These are phyloP conservation scores for Centropristis striata DNA, from an alignment of 2,113 vertebrate genomes.

Conservation along the genomic window DNA sequence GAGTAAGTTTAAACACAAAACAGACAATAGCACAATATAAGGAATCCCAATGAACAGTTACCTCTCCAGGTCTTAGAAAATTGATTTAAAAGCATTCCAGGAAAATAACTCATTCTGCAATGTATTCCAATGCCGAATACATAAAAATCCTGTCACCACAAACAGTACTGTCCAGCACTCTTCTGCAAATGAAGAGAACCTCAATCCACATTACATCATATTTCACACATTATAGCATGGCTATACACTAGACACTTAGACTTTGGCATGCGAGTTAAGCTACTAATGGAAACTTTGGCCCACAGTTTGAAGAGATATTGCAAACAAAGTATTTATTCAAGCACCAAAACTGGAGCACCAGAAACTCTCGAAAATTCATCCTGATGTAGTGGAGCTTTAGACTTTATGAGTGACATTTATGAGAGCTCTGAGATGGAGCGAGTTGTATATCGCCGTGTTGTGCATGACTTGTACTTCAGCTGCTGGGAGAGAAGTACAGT, in stretches of 20 bases:
- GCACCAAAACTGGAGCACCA: conserved; percentile 21
- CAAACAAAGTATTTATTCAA: conserved; percentile 34
- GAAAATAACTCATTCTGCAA: too few relatives aligned
- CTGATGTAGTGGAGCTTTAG: conserved; percentile 32
- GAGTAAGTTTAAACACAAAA: too few relatives aligned
- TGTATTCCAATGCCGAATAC: too few relatives aligned
- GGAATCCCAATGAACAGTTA: too few relatives aligned
- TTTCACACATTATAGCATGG: neutral
- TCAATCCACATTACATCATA: conserved; percentile 1
- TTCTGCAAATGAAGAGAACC: neutral
- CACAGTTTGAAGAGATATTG: too few relatives aligned
- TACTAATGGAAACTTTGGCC: neutral
- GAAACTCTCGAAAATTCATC: conserved; percentile 24
- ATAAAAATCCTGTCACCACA: too few relatives aligned
- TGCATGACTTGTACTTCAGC: conserved; percentile 50
- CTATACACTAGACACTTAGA: neutral
- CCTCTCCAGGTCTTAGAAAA: too few relatives aligned
- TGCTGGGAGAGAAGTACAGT: conserved; percentile 61
- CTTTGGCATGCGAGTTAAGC: too few relatives aligned
- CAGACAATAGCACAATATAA: too few relatives aligned
- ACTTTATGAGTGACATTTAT: conserved; percentile 65
- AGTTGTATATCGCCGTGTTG: conserved; percentile 41
- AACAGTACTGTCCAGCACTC: too few relatives aligned
- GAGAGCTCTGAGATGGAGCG: conserved; percentile 38
- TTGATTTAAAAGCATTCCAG: too few relatives aligned